phyloP scores from a whole-genome alignment of 2,888 invertebrate species.

The Lasius platythorax region DNA sequence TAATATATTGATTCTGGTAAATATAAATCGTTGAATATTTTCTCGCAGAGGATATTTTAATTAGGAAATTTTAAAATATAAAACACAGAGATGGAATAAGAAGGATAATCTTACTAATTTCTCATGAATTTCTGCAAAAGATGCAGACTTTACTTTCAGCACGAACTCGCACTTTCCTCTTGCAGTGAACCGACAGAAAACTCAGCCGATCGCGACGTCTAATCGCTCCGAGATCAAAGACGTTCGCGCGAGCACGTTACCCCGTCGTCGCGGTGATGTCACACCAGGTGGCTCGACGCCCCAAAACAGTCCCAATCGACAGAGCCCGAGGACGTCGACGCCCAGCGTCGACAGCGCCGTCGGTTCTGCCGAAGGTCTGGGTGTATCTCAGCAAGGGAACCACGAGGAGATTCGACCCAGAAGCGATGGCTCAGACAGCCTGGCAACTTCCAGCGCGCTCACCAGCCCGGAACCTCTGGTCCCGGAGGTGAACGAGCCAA shows the following conservation, averaged over 20 bases:
- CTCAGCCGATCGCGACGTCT: conserved; percentile 75
- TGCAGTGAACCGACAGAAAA: conserved; percentile 77
- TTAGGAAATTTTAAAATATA: neutral
- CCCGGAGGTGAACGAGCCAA: conserved; percentile 85
- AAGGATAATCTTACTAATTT: neutral
- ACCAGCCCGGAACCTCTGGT: conserved; percentile 87
- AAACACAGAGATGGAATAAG: neutral
- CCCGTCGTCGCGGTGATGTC: conserved; percentile 85
- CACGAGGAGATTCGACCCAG: conserved; percentile 79
- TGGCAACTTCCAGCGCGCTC: conserved; percentile 87
- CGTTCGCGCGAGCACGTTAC: conserved; percentile 83
- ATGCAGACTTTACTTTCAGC: conserved; percentile 47
- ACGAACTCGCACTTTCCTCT: conserved; percentile 39
- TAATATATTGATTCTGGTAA: neutral
- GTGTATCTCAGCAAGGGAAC: conserved; percentile 72
- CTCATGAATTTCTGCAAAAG: conserved; percentile 29
- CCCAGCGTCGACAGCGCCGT: conserved; percentile 89
- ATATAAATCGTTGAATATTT: neutral
- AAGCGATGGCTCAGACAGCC: conserved; percentile 86
- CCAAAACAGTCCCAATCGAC: conserved; percentile 83
- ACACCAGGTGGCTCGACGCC: conserved; percentile 78
- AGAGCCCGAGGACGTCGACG: conserved; percentile 85
- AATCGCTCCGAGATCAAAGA: conserved; percentile 77
- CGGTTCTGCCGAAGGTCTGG: conserved; percentile 88
- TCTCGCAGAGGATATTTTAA: neutral